Conservation (phyloP, 2,113 vertebrate species). For the Cyanoderma ruficeps region DNA sequence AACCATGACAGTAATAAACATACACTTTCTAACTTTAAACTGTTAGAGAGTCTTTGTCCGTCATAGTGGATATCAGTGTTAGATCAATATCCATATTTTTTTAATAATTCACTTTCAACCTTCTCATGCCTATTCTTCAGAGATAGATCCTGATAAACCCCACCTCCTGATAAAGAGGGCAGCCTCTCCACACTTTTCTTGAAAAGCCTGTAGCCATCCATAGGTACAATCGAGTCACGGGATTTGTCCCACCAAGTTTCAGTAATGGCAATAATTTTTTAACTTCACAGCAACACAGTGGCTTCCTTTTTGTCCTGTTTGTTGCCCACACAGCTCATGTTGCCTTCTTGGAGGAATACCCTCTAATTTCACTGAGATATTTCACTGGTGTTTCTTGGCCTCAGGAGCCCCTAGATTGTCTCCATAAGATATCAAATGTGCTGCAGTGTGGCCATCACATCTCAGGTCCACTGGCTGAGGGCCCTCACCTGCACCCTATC, state of each 20-base stretch:
- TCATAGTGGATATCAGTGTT: too few relatives aligned
- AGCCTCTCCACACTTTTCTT: background rate
- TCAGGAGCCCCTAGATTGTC: background rate
- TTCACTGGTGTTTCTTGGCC: background rate
- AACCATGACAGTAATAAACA: too few relatives aligned
- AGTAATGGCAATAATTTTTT: background rate
- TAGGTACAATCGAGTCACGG: background rate
- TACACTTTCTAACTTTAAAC: too few relatives aligned
- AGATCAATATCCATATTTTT: too few relatives aligned
- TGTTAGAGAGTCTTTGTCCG: too few relatives aligned
- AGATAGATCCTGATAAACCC: background rate
- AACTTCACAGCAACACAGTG: background rate
- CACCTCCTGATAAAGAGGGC: background rate
- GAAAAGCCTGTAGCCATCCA: background rate
- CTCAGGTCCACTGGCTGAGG: background rate
- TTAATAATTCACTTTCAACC: too few relatives aligned
- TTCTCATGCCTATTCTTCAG: background rate
- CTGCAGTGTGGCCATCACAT: background rate
- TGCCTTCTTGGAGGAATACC: background rate
- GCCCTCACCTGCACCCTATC: background rate
- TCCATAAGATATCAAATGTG: background rate
- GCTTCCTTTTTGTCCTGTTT: background rate
- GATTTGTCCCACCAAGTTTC: background rate
- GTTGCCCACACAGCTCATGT: background rate
- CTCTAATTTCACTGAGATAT: background rate